These are phyloP conservation scores for Hyposoter dolosus DNA, from an alignment of 2,888 invertebrate species.

Conservation along the genomic window DNA sequence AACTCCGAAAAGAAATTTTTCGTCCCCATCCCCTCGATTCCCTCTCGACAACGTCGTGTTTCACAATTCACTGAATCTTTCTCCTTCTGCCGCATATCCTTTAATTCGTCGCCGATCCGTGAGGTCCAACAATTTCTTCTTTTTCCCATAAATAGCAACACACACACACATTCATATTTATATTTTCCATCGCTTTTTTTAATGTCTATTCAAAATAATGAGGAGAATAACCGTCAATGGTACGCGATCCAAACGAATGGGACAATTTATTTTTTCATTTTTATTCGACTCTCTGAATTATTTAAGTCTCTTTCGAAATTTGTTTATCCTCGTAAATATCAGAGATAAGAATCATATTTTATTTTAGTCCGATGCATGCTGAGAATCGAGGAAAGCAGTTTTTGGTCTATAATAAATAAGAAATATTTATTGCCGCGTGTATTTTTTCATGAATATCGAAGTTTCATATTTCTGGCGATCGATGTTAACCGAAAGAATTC, in stretches of 20 bases:
- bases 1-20: conserved; percentile 27
- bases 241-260: background rate
- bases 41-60: conserved; percentile 5
- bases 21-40: background rate
- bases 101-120: conserved; percentile 53
- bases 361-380: background rate
- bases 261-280: background rate
- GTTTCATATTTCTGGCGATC: background rate
- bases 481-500: background rate
- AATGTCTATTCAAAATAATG: background rate
- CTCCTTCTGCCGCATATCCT: conserved; percentile 20
- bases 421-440: background rate
- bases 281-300: background rate
- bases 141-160: conserved; percentile 1
- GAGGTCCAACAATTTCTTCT: conserved; percentile 23
- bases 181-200: background rate
- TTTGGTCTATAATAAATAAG: background rate
- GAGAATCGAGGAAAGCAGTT: background rate
- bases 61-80: conserved; percentile 38
- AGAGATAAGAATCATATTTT: background rate
- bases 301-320: background rate
- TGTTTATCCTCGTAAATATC: background rate
- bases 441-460: background rate
- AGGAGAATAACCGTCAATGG: background rate
- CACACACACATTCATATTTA: background rate